Evolutionary conservation across 2,797 vertebrate genomes (phyloP).

Genomic region (Moxostoma hubbsi): DNA sequence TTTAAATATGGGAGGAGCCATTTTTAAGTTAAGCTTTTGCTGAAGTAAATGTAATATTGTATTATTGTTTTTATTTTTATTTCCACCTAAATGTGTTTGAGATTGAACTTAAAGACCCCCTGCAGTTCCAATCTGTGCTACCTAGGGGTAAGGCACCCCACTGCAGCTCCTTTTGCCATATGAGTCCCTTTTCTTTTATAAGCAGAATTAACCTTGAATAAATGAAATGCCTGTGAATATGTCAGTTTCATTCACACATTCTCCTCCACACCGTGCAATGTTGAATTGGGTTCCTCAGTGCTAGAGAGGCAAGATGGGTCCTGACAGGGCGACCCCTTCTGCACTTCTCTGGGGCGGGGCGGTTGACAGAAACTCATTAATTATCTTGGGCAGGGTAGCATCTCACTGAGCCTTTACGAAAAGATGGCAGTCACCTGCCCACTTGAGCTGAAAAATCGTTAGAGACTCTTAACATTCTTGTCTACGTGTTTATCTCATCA

Average conservation of each 20-base stretch:
- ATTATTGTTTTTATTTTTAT: too few relatives aligned
- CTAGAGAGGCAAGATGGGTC: constrained; percentile 55
- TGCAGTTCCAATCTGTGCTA: too few relatives aligned
- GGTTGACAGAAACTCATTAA: constrained; percentile 74
- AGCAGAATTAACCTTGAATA: constrained; percentile 20
- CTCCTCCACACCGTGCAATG: not conserved
- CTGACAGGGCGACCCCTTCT: constrained; percentile 58
- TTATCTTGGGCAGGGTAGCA: constrained; percentile 61
- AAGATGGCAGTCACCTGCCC: constrained; percentile 71
- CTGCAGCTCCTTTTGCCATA: not conserved
- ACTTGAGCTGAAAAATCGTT: constrained; percentile 70
- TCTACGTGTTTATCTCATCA: constrained; percentile 59
- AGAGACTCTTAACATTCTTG: constrained; percentile 51
- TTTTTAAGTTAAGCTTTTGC: too few relatives aligned
- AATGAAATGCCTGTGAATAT: constrained; percentile 23
- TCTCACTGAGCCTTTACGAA: constrained; percentile 54
- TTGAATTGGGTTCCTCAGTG: constrained; percentile 37
- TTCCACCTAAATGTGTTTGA: too few relatives aligned
- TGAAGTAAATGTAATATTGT: too few relatives aligned
- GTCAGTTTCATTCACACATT: not conserved
- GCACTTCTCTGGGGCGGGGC: constrained; percentile 48
- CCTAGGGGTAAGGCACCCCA: too few relatives aligned
- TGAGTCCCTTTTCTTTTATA: not conserved
- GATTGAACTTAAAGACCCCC: too few relatives aligned
- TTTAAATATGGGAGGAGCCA: too few relatives aligned